Base-by-base conservation (phyloP, 1,140 invertebrate species). In the Heterodera schachtii region DNA sequence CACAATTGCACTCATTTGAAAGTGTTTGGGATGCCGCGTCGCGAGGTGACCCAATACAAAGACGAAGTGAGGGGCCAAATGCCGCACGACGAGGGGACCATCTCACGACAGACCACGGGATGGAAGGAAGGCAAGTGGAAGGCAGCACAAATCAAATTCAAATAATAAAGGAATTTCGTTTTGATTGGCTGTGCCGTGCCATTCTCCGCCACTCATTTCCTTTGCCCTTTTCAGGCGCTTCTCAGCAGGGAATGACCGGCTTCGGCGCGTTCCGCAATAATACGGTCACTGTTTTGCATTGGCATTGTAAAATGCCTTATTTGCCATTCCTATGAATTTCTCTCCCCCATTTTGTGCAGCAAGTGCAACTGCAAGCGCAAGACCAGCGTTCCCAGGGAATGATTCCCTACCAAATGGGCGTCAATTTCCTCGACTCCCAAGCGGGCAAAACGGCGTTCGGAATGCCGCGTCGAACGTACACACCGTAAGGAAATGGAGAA, bases 341-440 rank as follows among this genome's bases (percentile, higher is more conserved):
- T 47, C 44, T 9, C 0, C 19, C 21, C 31, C 31, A 31, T 31
- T 16, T 52, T 43, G 1, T 79, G 57, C n/a, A 71, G 70, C 64
- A 75, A 66, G 70, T 43, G 49, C 73, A 57, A 77, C 80, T 86
- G n/a, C 85, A 87, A 75, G 70, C 67, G 41, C 85, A 86, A 78
- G 85, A 86, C 69, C 86, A 87, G 81, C 75, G 82, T 8, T 86
- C 80, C 9, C 86, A 87, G 67, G 84, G 87, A 47, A 81, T 89
- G 83, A 90, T 89, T 79, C 89, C 89, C 73, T 89, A 90, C 85
- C 88, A 89, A 75, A 89, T 89, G 87, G 88, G 88, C 80, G 89
- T 89, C 69, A 89, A 89, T 76, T 89, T 90, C 84, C 82, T 90
- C 60, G 88, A 88, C 64, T 89, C 86, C 43, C 88, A 89, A 78